Conservation (phyloP, 2,888 invertebrate genomes). For the Corythucha ciliata region DNA sequence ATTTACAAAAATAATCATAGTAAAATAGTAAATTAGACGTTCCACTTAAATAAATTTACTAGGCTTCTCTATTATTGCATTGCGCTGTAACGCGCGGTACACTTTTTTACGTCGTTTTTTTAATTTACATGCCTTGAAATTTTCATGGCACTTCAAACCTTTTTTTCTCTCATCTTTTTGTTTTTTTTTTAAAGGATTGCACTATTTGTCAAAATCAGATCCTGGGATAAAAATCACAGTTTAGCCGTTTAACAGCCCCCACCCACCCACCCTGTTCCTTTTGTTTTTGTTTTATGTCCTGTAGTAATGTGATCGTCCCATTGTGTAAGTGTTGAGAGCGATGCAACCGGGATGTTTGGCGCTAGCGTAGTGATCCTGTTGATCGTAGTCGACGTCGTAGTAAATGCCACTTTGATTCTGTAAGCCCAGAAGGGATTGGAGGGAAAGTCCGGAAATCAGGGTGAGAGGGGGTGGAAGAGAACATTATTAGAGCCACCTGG, state of each 20-base stretch:
- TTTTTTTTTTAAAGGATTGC: no score
- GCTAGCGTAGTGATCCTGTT: conserved; percentile 48
- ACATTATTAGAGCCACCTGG: no score
- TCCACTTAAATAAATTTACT: no score
- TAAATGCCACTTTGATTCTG: conserved; percentile 86
- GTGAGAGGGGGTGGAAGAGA: no score
- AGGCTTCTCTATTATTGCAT: not conserved
- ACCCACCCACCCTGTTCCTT: not conserved
- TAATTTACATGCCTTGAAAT: no score
- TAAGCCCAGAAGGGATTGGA: conserved; percentile 38
- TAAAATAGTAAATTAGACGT: not conserved
- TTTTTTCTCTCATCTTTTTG: no score
- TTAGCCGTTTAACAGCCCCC: not conserved
- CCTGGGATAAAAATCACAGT: no score
- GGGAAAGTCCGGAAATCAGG: no score
- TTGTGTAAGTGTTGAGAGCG: conserved; percentile 74
- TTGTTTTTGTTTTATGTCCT: conserved; percentile 43
- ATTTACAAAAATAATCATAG: not conserved
- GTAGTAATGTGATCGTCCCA: conserved; percentile 57
- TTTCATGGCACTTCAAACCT: no score
- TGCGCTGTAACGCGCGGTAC: not conserved
- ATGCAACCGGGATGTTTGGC: conserved; percentile 53
- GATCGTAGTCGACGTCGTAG: conserved; percentile 80
- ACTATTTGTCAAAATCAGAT: no score
- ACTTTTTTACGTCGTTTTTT: not conserved